Evolutionary conservation across 1,140 invertebrate species (phyloP).

Genomic region (Probaryconus sp.): DNA sequence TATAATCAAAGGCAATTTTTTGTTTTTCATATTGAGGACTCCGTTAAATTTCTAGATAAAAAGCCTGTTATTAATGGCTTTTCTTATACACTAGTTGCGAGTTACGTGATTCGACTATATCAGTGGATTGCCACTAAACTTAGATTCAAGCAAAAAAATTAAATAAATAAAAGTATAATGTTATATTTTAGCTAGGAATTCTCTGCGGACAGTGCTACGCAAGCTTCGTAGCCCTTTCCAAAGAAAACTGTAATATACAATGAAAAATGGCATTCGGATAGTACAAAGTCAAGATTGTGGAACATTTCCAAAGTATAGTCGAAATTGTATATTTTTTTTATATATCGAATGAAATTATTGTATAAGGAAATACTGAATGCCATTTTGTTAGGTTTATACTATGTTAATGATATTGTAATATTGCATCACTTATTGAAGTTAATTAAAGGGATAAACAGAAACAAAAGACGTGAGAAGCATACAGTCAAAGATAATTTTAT

Average conservation of each 20-base stretch:
- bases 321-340: conserved; percentile 80
- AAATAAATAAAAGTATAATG: conserved; percentile 57
- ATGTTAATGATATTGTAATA: conserved; percentile 66
- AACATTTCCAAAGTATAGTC: conserved; percentile 75
- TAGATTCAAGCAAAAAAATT: conserved; percentile 61
- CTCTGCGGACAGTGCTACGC: conserved; percentile 64
- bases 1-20: too few species aligned
- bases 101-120: conserved; percentile 69
- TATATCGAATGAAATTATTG: conserved; percentile 74
- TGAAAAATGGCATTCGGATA: conserved; percentile 79
- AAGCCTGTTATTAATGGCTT: too few species aligned
- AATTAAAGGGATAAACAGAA: conserved; percentile 40
- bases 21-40: too few species aligned
- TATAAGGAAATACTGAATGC: conserved; percentile 77
- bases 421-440: conserved; percentile 71
- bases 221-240: conserved; percentile 66
- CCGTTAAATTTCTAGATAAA: too few species aligned
- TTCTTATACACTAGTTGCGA: too few species aligned
- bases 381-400: conserved; percentile 76
- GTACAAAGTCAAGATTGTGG: conserved; percentile 76
- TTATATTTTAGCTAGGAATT: conserved; percentile 75
- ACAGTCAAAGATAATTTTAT: conserved; percentile 1
- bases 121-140: conserved; percentile 66
- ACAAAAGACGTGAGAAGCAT: conserved; percentile 40
- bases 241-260: conserved; percentile 73